Conservation (phyloP, 2,797 vertebrate genomes). For the Anguilla pacifica region DNA sequence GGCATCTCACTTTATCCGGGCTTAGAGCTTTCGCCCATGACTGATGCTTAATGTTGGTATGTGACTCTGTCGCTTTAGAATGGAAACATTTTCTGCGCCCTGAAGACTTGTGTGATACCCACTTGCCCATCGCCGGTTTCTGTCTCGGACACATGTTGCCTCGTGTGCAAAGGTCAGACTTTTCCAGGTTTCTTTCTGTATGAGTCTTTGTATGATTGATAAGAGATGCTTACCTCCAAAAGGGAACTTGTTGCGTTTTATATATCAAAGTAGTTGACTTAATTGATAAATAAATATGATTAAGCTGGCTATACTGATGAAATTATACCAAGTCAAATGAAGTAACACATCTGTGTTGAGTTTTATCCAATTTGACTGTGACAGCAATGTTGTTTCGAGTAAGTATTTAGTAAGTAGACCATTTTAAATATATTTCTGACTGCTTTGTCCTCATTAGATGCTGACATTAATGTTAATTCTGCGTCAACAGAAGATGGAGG, state of each 20-base stretch:
- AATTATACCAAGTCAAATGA: neutral
- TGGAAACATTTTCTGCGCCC: constrained; percentile 91
- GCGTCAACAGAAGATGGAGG: constrained; percentile 76
- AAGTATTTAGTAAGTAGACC: neutral
- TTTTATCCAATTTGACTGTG: neutral
- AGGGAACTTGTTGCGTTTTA: neutral
- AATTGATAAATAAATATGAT: neutral
- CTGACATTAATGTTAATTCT: constrained; percentile 46
- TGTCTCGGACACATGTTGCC: constrained; percentile 85
- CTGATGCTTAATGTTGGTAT: neutral
- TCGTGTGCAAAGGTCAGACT: constrained; percentile 81
- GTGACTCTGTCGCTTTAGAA: constrained; percentile 69
- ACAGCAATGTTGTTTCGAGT: neutral
- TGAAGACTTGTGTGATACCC: constrained; percentile 87
- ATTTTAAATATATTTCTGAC: neutral
- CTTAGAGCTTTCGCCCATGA: constrained; percentile 25
- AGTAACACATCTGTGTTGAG: neutral
- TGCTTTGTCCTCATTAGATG: constrained; percentile 55
- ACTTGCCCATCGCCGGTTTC: constrained; percentile 78
- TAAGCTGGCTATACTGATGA: neutral
- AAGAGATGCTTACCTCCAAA: neutral
- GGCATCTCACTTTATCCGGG: neutral
- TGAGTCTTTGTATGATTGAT: neutral
- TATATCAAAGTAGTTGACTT: neutral
- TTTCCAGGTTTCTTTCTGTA: neutral